These are phyloP conservation scores for Syngnathus scovelli DNA, from an alignment of 2,113 vertebrate genomes.

Conservation along the genomic window DNA sequence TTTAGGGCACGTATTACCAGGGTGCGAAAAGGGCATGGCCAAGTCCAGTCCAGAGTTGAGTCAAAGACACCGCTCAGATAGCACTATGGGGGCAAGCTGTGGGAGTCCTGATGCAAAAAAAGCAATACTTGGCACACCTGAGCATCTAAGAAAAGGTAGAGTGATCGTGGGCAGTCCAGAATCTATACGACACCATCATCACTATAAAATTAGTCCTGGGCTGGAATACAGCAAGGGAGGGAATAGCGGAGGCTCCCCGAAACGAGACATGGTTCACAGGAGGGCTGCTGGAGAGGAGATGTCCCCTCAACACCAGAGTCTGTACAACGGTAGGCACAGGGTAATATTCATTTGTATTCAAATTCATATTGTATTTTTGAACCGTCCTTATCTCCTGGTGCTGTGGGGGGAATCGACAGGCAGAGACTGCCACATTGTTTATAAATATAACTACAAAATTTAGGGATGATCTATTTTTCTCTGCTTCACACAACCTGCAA, in stretches of 20 bases:
- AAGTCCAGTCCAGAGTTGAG: constrained; percentile 80
- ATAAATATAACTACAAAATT: no score
- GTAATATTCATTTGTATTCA: constrained; percentile 27
- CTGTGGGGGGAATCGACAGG: no score
- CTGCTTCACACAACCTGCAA: no score
- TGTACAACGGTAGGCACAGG: constrained; percentile 86
- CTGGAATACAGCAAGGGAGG: constrained; percentile 77
- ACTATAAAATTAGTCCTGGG: constrained; percentile 73
- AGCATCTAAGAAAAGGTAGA: constrained; percentile 81
- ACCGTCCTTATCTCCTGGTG: no score
- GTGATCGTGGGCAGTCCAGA: constrained; percentile 80
- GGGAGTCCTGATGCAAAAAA: constrained; percentile 81
- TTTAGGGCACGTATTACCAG: constrained; percentile 57
- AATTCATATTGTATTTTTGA: constrained; percentile 1
- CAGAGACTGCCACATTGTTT: neutral
- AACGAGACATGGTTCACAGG: constrained; percentile 79
- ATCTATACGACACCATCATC: constrained; percentile 80
- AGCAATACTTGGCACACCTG: constrained; percentile 72
- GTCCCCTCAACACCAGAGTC: constrained; percentile 65
- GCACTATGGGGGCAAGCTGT: constrained; percentile 48
- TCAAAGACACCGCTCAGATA: constrained; percentile 62
- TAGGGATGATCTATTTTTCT: no score
- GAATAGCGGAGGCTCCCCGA: constrained; percentile 57
- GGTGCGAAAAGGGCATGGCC: constrained; percentile 71
- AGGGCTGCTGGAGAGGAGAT: constrained; percentile 77